Base-by-base conservation (phyloP, 2,797 vertebrate species). In the Loriculus beryllinus region DNA sequence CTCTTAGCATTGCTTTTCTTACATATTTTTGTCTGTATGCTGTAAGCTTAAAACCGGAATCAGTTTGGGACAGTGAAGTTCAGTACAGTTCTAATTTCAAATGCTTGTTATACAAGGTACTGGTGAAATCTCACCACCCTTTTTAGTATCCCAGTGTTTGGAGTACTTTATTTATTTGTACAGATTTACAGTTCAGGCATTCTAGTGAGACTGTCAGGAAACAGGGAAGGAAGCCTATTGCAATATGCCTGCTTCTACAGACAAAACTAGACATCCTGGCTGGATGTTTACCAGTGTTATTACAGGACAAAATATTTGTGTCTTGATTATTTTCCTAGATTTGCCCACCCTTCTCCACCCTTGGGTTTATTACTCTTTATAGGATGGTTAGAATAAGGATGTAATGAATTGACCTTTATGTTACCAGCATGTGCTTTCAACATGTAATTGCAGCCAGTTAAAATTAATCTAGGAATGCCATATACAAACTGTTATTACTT, bases 251-350 rank as follows among this genome's bases (percentile, higher is more conserved):
- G 20, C 69, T 88, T 88, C 65, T 86, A 31, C n/a, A 78, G 84
- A 78, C 89, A 93, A 87, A 89, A 62, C 19, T 71, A 65, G 90
- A 68, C 52, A 86, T 91, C 81, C 88, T 94, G 84, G 47, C 64
- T 95, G 94, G 78, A 67, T 88, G 82, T 89, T 96, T 92, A 91
- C 65, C 54, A 37, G 21, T 90, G 54, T 76, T 92, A 54, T 67
- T 95, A 67, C 49, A 85, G 67, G 35, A 84, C 81, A 52, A 86
- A 64, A 25, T 88, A 43, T 82, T 89, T 93, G 21, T 88, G 86
- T 86, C 57, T 92, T 56, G 48, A 68, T 75, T 91, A 17, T 76
- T 92, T 69, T 80, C 75, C 78, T 81, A 51, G 87, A 75, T 90
- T 94, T 94, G 62, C 71, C 67, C 69, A 75, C 71, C 68, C 42